These are phyloP conservation scores for Hyla sarda DNA, from an alignment of 2,113 vertebrate genomes.

Conservation along the genomic window DNA sequence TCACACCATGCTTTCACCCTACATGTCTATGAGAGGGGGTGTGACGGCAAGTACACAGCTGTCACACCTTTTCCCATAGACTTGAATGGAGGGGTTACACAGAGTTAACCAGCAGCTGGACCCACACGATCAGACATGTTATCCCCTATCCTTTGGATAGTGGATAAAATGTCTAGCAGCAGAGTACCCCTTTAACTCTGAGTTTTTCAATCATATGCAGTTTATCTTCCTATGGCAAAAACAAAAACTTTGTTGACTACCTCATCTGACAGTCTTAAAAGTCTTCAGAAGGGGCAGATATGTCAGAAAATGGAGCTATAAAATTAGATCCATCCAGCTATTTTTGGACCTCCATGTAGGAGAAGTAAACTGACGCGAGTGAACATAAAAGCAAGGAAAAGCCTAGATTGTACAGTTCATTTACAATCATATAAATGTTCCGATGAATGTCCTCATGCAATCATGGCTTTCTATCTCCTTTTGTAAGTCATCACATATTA, in stretches of 20 bases:
- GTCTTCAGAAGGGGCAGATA: background rate
- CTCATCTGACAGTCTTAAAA: background rate
- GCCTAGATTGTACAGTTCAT: slow-evolving; percentile 17
- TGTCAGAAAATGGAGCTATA: no score
- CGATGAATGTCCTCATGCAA: slow-evolving; percentile 8
- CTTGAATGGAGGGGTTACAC: no score
- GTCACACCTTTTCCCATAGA: no score
- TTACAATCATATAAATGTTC: slow-evolving; percentile 20
- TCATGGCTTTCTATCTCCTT: slow-evolving; percentile 43
- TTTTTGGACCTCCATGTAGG: slow-evolving; percentile 31
- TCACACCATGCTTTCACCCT: no score
- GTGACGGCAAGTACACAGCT: no score
- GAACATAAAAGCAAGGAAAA: slow-evolving; percentile 4
- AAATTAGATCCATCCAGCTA: background rate
- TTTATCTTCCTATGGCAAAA: background rate
- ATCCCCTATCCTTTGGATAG: no score
- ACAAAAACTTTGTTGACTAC: background rate
- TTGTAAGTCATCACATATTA: slow-evolving; percentile 38
- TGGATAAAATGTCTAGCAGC: no score
- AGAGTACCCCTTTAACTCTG: background rate
- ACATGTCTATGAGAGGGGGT: no score
- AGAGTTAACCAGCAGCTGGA: no score
- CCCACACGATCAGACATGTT: no score
- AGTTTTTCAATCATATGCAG: background rate
- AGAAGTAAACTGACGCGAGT: background rate